Evolutionary conservation across 2,113 vertebrate species (phyloP).

Genomic region (Nannobrachium achirus): DNA sequence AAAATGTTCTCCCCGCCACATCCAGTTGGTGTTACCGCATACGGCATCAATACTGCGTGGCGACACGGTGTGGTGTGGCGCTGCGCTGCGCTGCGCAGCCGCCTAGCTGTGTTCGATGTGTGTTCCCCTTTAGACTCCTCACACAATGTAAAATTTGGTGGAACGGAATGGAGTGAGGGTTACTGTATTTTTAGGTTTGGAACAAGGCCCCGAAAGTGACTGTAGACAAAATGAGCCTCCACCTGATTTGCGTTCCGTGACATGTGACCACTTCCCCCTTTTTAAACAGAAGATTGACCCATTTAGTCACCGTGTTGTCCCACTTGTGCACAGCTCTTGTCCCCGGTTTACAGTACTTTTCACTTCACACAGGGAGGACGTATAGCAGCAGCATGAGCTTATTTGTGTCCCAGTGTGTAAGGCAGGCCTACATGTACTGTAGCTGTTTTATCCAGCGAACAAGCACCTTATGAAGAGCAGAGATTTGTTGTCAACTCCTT

Average conservation of each 20-base stretch:
- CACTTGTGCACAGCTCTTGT: neutral
- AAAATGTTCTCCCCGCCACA: too few species aligned
- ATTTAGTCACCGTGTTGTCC: neutral
- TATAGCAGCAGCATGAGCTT: neutral
- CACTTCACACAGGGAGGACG: neutral
- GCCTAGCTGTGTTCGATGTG: too few species aligned
- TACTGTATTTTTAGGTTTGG: neutral
- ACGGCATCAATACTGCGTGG: too few species aligned
- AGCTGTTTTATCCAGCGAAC: too few species aligned
- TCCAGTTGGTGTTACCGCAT: too few species aligned
- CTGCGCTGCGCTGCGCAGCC: too few species aligned
- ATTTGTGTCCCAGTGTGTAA: too few species aligned
- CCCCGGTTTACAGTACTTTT: neutral
- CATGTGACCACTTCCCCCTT: neutral
- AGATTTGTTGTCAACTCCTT: too few species aligned
- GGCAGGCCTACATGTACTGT: too few species aligned
- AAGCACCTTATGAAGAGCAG: too few species aligned
- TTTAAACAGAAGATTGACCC: neutral
- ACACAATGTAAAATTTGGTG: too few species aligned
- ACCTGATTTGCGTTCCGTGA: neutral
- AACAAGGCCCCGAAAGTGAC: neutral
- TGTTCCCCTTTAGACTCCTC: neutral
- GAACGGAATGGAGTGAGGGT: neutral
- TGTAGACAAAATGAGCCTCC: neutral
- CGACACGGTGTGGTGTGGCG: too few species aligned